These are phyloP conservation scores for Cryptus viduatorius DNA, from an alignment of 2,888 invertebrate species.

Conservation along the genomic window DNA sequence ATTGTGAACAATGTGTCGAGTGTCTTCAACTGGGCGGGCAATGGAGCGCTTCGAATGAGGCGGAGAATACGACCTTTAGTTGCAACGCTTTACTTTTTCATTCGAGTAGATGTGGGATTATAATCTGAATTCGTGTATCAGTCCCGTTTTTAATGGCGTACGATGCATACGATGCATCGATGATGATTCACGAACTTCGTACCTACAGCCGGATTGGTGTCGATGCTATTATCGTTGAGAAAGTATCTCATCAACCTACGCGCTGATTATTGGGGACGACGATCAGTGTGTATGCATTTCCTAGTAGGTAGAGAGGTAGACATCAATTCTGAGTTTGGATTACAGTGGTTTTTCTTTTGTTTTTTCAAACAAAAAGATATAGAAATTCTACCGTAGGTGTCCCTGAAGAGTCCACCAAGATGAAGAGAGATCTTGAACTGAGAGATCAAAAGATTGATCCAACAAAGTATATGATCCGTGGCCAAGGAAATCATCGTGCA, in stretches of 20 bases:
- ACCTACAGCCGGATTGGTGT: conserved; percentile 87
- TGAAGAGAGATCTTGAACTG: conserved; percentile 87
- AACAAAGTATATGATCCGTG: conserved; percentile 90
- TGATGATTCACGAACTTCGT: conserved; percentile 87
- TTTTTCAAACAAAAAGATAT: background rate
- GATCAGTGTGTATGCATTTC: conserved; percentile 76
- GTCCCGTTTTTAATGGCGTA: background rate
- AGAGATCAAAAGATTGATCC: conserved; percentile 90
- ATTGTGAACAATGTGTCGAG: conserved; percentile 88
- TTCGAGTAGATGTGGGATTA: conserved; percentile 60
- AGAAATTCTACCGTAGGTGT: conserved; percentile 92
- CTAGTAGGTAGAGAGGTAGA: background rate
- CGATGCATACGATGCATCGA: background rate
- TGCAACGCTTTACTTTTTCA: conserved; percentile 19
- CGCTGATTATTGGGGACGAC: conserved; percentile 91
- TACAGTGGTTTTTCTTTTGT: background rate
- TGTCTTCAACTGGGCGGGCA: conserved; percentile 87
- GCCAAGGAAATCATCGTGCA: conserved; percentile 87
- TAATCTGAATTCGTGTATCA: background rate
- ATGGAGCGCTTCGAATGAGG: conserved; percentile 87
- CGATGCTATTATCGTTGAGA: conserved; percentile 89
- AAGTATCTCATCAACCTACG: conserved; percentile 88
- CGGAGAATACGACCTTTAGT: conserved; percentile 75
- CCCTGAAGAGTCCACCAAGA: conserved; percentile 89
- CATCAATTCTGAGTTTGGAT: background rate